A percentile compares a stretch with the other conserved stretches of the same genome.
These are phyloP conservation scores for Bombus waltoni DNA, from an alignment of 1,140 invertebrate species.

Conservation along the genomic window DNA sequence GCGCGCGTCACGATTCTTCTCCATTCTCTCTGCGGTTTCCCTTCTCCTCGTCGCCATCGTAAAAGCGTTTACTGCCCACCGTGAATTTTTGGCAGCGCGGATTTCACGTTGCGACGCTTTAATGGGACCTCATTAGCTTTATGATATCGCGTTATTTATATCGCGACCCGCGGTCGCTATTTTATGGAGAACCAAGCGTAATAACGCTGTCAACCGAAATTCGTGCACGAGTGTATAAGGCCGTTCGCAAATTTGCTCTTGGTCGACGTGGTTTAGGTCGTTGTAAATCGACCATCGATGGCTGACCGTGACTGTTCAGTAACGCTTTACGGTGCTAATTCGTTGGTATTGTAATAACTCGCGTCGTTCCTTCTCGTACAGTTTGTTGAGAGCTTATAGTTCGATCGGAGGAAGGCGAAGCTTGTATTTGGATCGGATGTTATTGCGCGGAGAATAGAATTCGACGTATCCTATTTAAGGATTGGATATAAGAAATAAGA, in stretches of 20 bases:
- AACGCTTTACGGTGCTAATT: background rate
- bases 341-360: background rate
- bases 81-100: slow-evolving; percentile 60
- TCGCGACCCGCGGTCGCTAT: slow-evolving; percentile 55
- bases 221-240: background rate
- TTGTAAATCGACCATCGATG: slow-evolving; percentile 10
- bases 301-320: background rate
- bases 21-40: background rate
- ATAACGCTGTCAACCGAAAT: slow-evolving; percentile 63
- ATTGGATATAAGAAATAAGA: too few species aligned
- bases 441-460: background rate
- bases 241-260: background rate
- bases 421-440: background rate
- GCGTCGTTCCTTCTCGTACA: background rate
- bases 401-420: background rate
- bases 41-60: slow-evolving; percentile 21
- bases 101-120: slow-evolving; percentile 60
- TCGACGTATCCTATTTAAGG: background rate
- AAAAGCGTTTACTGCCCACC: slow-evolving; percentile 60
- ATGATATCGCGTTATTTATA: slow-evolving; percentile 72
- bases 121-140: slow-evolving; percentile 74
- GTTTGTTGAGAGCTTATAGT: background rate
- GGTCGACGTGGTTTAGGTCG: too few species aligned
- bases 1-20: background rate
- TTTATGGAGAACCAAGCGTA: slow-evolving; percentile 56